phyloP scores from a whole-genome alignment of 2,797 vertebrate genomes.

The Lagodon rhomboides region DNA sequence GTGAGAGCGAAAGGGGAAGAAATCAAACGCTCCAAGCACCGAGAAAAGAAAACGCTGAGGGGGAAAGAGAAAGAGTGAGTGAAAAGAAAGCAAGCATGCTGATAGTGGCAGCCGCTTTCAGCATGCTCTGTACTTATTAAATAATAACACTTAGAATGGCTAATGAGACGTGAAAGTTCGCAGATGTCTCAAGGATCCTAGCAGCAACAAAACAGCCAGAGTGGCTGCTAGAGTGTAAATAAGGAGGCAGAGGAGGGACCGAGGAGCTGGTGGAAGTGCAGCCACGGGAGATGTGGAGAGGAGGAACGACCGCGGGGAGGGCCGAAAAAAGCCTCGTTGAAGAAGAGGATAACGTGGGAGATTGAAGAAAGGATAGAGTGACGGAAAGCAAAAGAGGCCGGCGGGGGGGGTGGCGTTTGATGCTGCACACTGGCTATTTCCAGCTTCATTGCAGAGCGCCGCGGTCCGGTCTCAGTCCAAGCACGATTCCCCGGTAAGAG shows the following conservation, averaged over 20 bases:
- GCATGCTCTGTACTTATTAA: slow-evolving; percentile 58
- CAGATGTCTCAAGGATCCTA: slow-evolving; percentile 63
- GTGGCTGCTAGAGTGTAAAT: slow-evolving; percentile 42
- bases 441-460: slow-evolving; percentile 29
- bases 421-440: slow-evolving; percentile 43
- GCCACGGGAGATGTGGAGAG: slow-evolving; percentile 23
- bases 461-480: background rate
- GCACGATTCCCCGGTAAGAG: slow-evolving; percentile 48
- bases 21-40: slow-evolving; percentile 43
- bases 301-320: slow-evolving; percentile 16
- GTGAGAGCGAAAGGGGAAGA: slow-evolving; percentile 54
- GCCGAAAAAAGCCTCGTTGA: slow-evolving; percentile 9
- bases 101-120: slow-evolving; percentile 23
- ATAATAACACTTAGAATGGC: slow-evolving; percentile 69
- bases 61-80: background rate
- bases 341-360: slow-evolving; percentile 33
- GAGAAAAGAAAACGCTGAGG: slow-evolving; percentile 29
- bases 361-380: slow-evolving; percentile 19
- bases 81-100: slow-evolving; percentile 1
- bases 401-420: slow-evolving; percentile 20
- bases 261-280: background rate
- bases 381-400: slow-evolving; percentile 10
- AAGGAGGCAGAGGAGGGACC: slow-evolving; percentile 31
- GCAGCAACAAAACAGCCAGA: slow-evolving; percentile 12
- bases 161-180: slow-evolving; percentile 73